These are phyloP conservation scores for Dynastes grantii DNA, from an alignment of 2,888 invertebrate genomes.

Conservation along the genomic window DNA sequence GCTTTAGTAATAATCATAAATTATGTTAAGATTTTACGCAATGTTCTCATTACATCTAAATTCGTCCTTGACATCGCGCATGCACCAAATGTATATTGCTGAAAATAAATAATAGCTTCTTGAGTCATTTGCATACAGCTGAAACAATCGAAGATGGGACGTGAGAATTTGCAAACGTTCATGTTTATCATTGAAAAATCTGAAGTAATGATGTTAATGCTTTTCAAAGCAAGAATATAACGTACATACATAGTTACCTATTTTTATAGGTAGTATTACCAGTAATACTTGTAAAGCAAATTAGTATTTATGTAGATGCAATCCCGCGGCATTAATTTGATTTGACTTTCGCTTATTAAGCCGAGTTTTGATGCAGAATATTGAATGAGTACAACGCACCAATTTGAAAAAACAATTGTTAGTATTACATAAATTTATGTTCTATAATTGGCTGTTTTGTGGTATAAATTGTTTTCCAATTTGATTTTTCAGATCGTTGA, in stretches of 20 bases:
- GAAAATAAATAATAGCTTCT: neutral
- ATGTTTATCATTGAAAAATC: neutral
- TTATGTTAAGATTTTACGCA: neutral
- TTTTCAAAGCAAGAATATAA: conserved; percentile 9
- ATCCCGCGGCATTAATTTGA: neutral
- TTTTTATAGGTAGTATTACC: neutral
- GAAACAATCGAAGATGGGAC: neutral
- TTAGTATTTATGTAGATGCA: neutral
- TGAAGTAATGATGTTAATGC: neutral
- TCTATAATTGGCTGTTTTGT: neutral
- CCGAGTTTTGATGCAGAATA: neutral
- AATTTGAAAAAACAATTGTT: conserved; percentile 18
- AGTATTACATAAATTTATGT: neutral
- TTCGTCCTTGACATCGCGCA: neutral
- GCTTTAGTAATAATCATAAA: neutral
- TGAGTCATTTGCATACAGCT: neutral
- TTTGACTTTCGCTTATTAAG: conserved; percentile 12
- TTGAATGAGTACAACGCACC: neutral
- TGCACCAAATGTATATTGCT: neutral
- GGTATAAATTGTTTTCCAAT: neutral
- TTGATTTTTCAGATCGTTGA: neutral
- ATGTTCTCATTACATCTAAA: neutral
- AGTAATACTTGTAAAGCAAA: neutral
- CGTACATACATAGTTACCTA: neutral
- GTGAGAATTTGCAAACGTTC: neutral